A percentile compares a stretch with the other conserved stretches of the same genome.
Evolutionary conservation across 2,797 vertebrate species (phyloP).

Genomic region (Acanthurus leucopareius): DNA sequence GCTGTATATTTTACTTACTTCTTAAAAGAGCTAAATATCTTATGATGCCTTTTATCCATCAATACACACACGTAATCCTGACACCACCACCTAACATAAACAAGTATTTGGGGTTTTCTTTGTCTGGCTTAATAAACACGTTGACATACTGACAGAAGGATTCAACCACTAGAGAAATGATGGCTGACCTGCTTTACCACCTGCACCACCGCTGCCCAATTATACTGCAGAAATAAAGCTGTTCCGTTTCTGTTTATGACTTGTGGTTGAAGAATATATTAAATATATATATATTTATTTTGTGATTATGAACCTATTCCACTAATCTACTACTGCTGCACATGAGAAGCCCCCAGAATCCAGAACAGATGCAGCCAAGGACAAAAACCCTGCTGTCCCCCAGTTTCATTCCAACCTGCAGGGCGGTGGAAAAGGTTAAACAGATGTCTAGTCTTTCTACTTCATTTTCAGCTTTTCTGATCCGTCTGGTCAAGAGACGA

Average conservation of each 20-base stretch:
- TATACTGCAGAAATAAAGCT: neutral
- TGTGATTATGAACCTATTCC: too few species aligned
- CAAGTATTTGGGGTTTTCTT: too few species aligned
- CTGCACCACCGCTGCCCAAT: neutral
- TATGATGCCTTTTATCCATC: neutral
- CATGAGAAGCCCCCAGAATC: neutral
- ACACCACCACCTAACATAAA: too few species aligned
- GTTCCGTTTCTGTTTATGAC: neutral
- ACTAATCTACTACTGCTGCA: neutral
- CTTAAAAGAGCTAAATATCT: neutral
- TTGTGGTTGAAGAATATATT: neutral
- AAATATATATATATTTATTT: too few species aligned
- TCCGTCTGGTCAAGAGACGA: conserved; percentile 4
- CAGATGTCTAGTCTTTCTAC: neutral
- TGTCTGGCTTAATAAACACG: neutral
- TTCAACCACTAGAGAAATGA: too few species aligned
- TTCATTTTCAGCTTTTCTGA: neutral
- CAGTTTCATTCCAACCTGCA: neutral
- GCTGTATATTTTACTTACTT: neutral
- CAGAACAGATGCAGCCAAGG: conserved; percentile 15
- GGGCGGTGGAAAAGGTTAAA: neutral
- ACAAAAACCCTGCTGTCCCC: conserved; percentile 2
- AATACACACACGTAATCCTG: too few species aligned
- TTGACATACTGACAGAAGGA: neutral
- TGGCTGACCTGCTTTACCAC: neutral